These are phyloP conservation scores for Battus philenor DNA, from an alignment of 1,140 invertebrate species.

Conservation along the genomic window DNA sequence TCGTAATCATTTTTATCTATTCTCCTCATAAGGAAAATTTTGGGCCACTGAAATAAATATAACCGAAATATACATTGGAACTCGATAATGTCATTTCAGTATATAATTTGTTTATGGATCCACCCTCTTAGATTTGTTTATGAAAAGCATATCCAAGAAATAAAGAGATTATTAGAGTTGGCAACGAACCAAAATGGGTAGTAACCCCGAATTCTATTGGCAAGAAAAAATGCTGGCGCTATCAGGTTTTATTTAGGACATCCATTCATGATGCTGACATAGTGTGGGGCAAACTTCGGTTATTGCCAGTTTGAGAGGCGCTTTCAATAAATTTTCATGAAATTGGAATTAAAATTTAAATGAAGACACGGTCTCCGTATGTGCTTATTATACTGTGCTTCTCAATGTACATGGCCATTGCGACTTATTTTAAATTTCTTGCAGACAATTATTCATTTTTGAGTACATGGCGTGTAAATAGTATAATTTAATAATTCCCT, in stretches of 20 bases:
- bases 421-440: too few species aligned
- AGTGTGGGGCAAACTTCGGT: constrained; percentile 15
- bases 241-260: constrained; percentile 23
- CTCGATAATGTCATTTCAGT: too few species aligned
- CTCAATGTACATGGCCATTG: too few species aligned
- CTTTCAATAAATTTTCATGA: constrained; percentile 13
- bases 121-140: constrained; percentile 14
- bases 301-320: constrained; percentile 13
- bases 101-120: too few species aligned
- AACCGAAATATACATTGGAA: too few species aligned
- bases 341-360: constrained; percentile 12
- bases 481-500: too few species aligned
- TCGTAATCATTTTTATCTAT: too few species aligned
- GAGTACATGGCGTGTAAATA: too few species aligned
- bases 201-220: constrained; percentile 28
- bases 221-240: constrained; percentile 35
- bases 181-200: constrained; percentile 24
- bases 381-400: too few species aligned
- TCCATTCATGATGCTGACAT: constrained; percentile 17
- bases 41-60: too few species aligned
- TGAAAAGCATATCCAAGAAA: constrained; percentile 13
- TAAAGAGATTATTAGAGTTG: constrained; percentile 30
- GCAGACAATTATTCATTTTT: constrained; percentile 1
- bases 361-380: too few species aligned
- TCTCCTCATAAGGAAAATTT: too few species aligned